Evolutionary conservation across 37 sponge, comb jelly and placozoan species (phyloP).

Genomic region (Mnemiopsis leidyi): DNA sequence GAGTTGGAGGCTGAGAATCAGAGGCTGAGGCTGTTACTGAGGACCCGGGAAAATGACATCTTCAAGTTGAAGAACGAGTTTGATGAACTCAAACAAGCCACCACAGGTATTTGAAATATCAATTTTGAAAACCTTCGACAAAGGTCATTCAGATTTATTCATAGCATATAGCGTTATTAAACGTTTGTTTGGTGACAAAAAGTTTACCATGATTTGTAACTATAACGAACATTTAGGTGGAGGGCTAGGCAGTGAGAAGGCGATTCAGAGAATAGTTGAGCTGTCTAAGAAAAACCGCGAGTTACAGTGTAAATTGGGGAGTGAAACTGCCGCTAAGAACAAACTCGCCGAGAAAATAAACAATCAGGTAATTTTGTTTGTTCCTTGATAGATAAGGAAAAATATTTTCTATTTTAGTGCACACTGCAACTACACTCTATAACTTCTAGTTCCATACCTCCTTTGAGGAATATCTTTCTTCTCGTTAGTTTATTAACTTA

Average conservation of each 20-base stretch:
- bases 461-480: too few species aligned
- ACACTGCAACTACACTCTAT: too few species aligned
- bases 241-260: slow-evolving; percentile 61
- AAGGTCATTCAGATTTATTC: too few species aligned
- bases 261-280: slow-evolving; percentile 59
- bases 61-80: slow-evolving; percentile 42
- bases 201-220: too few species aligned
- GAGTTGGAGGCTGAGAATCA: slow-evolving; percentile 51
- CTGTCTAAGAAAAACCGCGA: slow-evolving; percentile 61
- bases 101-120: slow-evolving; percentile 16
- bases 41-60: slow-evolving; percentile 45
- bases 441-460: too few species aligned
- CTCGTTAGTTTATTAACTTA: too few species aligned
- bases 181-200: too few species aligned
- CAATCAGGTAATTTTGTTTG: too few species aligned
- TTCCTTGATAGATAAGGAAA: too few species aligned
- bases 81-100: slow-evolving; percentile 26
- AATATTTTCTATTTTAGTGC: too few species aligned
- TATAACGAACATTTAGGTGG: slow-evolving; percentile 57
- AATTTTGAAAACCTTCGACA: too few species aligned
- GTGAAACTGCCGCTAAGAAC: neutral
- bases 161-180: too few species aligned
- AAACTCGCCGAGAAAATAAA: slow-evolving; percentile 5
- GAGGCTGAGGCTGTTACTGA: slow-evolving; percentile 19
- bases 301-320: neutral